Conservation (phyloP, 2,113 vertebrate species). For the Toxotes jaculatrix region DNA sequence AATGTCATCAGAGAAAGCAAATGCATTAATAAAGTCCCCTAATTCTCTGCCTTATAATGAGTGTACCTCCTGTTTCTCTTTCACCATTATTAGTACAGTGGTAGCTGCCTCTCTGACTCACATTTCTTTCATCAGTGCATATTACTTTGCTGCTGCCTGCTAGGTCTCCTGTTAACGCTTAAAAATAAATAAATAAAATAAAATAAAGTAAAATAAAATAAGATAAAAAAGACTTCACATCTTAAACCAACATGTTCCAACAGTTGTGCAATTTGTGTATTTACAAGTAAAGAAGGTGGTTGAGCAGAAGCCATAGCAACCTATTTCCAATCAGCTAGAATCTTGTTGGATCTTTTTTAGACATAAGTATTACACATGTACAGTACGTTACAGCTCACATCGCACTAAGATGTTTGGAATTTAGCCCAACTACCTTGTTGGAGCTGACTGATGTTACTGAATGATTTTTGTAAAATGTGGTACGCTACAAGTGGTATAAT, state of each 20-base stretch:
- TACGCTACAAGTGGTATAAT: too few species aligned
- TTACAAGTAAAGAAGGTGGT: too few species aligned
- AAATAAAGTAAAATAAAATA: too few species aligned
- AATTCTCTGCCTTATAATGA: not conserved
- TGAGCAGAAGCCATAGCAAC: too few species aligned
- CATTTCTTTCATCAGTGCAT: slow-evolving; percentile 11
- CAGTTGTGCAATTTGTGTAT: too few species aligned
- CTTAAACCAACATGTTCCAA: too few species aligned
- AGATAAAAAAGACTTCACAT: too few species aligned
- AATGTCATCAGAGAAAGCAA: not conserved
- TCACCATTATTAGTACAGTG: not conserved
- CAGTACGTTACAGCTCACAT: not conserved
- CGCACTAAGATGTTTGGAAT: not conserved
- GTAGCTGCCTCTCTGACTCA: slow-evolving; percentile 16
- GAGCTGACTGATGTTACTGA: too few species aligned
- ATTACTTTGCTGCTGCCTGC: not conserved
- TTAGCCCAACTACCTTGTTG: not conserved
- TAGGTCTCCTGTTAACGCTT: not conserved
- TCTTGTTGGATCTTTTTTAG: too few species aligned
- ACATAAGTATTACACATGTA: too few species aligned
- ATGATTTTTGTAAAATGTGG: too few species aligned
- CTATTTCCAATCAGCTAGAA: too few species aligned
- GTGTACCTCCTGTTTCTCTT: slow-evolving; percentile 2
- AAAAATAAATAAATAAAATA: not conserved
- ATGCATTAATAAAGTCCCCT: not conserved